Evolutionary conservation across 1,140 invertebrate genomes (phyloP).

Genomic region (Apis cerana): DNA sequence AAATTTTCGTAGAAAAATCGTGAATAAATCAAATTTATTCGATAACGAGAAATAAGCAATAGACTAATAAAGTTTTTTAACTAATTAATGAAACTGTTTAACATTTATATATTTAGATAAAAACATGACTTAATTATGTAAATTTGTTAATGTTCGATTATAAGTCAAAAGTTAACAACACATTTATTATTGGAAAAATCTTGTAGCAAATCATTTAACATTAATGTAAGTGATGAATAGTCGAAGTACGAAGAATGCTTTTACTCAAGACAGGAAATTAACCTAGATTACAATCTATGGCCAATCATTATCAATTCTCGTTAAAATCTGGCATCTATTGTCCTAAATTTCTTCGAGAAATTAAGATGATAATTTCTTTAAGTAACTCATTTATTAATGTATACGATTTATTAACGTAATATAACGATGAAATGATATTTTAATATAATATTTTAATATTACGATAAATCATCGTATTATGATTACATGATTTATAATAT

Average conservation of each 20-base stretch:
- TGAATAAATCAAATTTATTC: too few species aligned
- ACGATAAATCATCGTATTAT: too few species aligned
- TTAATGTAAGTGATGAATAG: constrained; percentile 22
- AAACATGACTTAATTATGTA: background rate
- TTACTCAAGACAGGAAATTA: constrained; percentile 49
- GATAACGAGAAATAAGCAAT: too few species aligned
- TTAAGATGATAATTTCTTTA: background rate
- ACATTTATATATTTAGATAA: background rate
- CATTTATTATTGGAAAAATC: too few species aligned
- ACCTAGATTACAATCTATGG: constrained; percentile 24
- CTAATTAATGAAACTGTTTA: background rate
- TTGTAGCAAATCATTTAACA: background rate
- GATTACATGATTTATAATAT: background rate
- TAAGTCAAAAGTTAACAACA: too few species aligned
- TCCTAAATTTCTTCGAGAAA: background rate
- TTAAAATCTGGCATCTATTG: background rate
- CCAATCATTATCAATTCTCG: constrained; percentile 9
- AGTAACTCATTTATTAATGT: background rate
- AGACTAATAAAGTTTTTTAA: background rate
- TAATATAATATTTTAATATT: too few species aligned
- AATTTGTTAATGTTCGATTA: too few species aligned
- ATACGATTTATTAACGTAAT: too few species aligned
- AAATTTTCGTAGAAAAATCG: too few species aligned
- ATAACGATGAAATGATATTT: too few species aligned
- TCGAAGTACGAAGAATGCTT: constrained; percentile 2